These are phyloP conservation scores for Irena cyanogastra DNA, from an alignment of 2,113 vertebrate genomes.

Conservation along the genomic window DNA sequence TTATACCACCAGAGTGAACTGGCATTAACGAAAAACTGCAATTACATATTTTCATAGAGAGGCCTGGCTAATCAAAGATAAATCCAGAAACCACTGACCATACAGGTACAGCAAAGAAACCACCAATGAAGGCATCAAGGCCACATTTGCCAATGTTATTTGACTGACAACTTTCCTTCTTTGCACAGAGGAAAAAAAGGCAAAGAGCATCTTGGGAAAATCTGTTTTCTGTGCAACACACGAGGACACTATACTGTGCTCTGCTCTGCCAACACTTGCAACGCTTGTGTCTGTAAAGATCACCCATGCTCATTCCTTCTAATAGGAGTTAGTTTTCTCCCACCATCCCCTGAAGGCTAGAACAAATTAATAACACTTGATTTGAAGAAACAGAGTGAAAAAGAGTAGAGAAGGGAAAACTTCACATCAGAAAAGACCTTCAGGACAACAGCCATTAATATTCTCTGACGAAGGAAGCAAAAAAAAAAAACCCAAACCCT, in stretches of 20 bases:
- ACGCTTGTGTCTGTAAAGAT: not conserved
- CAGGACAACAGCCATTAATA: not conserved
- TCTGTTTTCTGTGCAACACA: not conserved
- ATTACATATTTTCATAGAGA: not conserved
- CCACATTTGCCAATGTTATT: not conserved
- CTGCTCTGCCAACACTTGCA: not conserved
- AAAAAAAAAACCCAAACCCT: not conserved
- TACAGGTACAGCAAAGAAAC: not conserved
- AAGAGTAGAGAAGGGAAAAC: not conserved
- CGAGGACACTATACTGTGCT: not conserved
- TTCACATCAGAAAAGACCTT: not conserved
- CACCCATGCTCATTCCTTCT: not conserved
- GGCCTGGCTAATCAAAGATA: not conserved
- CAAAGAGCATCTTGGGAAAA: not conserved
- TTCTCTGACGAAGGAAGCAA: not conserved
- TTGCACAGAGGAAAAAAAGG: not conserved
- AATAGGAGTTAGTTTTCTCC: not conserved
- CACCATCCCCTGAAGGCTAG: not conserved
- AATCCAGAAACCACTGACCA: not conserved
- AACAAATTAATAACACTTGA: conserved; percentile 22
- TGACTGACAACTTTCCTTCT: not conserved
- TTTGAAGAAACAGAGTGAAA: not conserved
- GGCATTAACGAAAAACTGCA: not conserved
- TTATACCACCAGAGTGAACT: not conserved
- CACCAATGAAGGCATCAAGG: not conserved